Conservation (phyloP, 1,140 invertebrate genomes). For the Lepidurus arcticus region DNA sequence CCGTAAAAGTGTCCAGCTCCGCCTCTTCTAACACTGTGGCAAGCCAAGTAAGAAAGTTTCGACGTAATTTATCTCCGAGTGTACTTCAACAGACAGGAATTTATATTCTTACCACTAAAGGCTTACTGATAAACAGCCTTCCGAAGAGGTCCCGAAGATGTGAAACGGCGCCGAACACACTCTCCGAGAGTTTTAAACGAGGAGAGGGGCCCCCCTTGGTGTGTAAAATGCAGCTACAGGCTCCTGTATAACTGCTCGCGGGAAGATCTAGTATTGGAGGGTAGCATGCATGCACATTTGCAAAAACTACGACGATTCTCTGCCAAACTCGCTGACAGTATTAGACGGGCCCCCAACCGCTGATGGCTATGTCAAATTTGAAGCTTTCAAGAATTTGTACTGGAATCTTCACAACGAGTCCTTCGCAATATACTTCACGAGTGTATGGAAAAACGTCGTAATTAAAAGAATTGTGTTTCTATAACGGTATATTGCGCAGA, state of each 20-base stretch:
- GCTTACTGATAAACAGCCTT: no score
- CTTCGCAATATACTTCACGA: no score
- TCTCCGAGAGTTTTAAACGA: background rate
- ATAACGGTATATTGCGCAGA: no score
- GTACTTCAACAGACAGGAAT: no score
- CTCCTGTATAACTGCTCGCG: background rate
- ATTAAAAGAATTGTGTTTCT: no score
- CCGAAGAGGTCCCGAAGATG: background rate
- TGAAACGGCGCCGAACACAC: background rate
- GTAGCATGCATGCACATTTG: background rate
- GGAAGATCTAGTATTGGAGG: background rate
- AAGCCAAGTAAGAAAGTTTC: no score
- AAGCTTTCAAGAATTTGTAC: no score
- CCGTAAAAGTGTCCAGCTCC: background rate
- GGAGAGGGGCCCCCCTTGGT: background rate
- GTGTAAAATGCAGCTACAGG: conserved; percentile 16
- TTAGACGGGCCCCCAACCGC: background rate
- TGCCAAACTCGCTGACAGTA: background rate
- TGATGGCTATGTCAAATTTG: no score
- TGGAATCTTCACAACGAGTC: no score
- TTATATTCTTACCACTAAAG: no score
- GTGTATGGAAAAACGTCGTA: no score
- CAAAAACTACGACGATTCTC: background rate
- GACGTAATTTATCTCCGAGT: no score
- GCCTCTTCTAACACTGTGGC: background rate